Percentiles rank a stretch among this genome's conserved stretches.
Evolutionary conservation across 2,888 invertebrate genomes (phyloP).

Genomic region (Acheta domesticus): DNA sequence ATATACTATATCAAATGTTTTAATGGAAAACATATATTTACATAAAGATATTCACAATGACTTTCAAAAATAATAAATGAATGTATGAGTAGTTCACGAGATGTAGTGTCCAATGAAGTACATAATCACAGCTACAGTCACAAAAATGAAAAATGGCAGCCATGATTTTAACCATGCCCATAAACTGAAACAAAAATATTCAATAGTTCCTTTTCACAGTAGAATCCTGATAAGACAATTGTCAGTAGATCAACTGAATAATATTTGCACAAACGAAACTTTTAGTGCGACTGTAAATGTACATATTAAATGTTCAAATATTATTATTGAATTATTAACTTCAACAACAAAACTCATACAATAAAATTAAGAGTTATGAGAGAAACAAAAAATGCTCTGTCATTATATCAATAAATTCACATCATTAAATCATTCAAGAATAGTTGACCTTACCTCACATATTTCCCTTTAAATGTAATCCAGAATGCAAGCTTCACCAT

Average conservation of each 20-base stretch:
- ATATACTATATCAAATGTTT: background rate
- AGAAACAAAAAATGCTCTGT: no score
- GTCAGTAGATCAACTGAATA: no score
- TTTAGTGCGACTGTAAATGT: no score
- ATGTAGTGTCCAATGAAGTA: constrained; percentile 18
- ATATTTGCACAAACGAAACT: no score
- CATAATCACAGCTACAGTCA: constrained; percentile 40
- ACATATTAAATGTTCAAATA: no score
- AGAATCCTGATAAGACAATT: no score
- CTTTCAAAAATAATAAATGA: background rate
- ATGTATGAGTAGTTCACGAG: no score
- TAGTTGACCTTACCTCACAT: constrained; percentile 61
- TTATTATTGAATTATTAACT: no score
- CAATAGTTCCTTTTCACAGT: background rate
- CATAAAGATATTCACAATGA: background rate
- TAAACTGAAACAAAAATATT: constrained; percentile 52
- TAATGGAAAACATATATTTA: background rate
- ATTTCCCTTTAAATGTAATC: constrained; percentile 74
- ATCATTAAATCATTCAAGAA: background rate
- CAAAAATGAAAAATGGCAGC: constrained; percentile 68
- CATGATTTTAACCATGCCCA: constrained; percentile 74
- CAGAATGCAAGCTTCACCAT: constrained; percentile 84
- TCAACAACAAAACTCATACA: no score
- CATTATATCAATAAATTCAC: no score
- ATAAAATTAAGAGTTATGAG: no score